Base-by-base conservation (phyloP, 2,888 invertebrate species). In the Eupithecia pulchellata region DNA sequence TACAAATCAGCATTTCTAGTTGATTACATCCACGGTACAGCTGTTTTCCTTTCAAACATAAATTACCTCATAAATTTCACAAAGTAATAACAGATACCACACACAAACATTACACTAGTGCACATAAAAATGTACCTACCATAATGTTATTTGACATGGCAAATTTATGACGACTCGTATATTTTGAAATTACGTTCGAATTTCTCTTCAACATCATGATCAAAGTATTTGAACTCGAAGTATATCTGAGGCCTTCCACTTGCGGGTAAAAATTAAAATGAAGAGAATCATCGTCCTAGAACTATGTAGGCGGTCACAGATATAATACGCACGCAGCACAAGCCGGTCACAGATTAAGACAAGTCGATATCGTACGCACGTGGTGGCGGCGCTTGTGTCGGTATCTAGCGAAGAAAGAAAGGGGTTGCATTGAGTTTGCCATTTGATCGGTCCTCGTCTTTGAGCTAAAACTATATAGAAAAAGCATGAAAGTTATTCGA, bases 21-120 rank as follows among this genome's bases (percentile, higher is more conserved):
- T 17, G 71, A 69, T 75, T 69, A 65, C 42, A 47, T 8, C 32
- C 5, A 13, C 68, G 57, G 30, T 52, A 65, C 77, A 73, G 74
- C 74, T 77, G 71, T 70, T 75, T 39, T 68, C 71, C 52, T 71
- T 75, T 72, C 61, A 75, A 81, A 78, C 66, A 76, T 81, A 77
- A 78, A 82, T 76, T 78, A 74, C 70, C 66, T 67, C 77, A 77
- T 83, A 81, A 75, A 82, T 84, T 81, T 73, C 68, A 71, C 60
- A 58, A 52, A 75, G 57, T 29, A 29, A 57, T 57, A 57, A 57
- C 57, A 57, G 29, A 57, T 29, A 57, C 52, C 52, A 25, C 52
- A 52, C 20, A 52, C 25, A 81, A 78, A 80, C 80, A 78, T 68
- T 66, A 75, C 75, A 73, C 64, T 74, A 66, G 66, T 74, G 75